Conservation (phyloP, 2,888 invertebrate genomes). For the Arctia plantaginis region DNA sequence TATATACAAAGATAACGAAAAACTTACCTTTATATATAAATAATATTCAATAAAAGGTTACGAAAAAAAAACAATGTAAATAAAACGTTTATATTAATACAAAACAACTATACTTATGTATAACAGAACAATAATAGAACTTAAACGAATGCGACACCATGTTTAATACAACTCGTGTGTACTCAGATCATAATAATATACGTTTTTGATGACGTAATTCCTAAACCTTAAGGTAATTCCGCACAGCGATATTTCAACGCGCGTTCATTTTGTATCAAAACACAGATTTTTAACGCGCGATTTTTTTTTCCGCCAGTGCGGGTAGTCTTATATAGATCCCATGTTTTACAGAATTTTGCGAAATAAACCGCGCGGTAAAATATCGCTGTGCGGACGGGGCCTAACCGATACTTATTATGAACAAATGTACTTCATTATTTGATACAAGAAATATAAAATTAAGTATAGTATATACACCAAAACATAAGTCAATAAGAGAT, state of each 20-base stretch:
- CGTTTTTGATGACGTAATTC: slow-evolving; percentile 39
- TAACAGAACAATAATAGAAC: slow-evolving; percentile 44
- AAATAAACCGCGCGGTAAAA: no score
- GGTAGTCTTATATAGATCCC: no score
- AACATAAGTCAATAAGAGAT: slow-evolving; percentile 36
- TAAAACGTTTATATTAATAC: slow-evolving; percentile 44
- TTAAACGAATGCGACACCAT: slow-evolving; percentile 27
- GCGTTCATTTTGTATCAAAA: no score
- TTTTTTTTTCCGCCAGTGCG: no score
- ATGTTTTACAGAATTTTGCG: no score
- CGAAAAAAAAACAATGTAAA: slow-evolving; percentile 40
- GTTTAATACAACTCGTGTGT: slow-evolving; percentile 11
- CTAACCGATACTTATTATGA: slow-evolving; percentile 5
- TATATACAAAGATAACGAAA: not conserved
- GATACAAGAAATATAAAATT: not conserved
- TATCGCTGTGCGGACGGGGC: no score
- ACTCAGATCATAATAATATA: slow-evolving; percentile 27
- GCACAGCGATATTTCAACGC: no score
- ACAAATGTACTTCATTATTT: slow-evolving; percentile 15
- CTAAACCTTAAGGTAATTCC: slow-evolving; percentile 33
- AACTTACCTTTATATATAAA: not conserved
- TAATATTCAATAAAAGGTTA: not conserved
- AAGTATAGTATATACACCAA: not conserved
- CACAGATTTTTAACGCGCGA: no score
- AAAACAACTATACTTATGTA: slow-evolving; percentile 42